Evolutionary conservation across 1,140 invertebrate species (phyloP), one percentile per base, ranked within the genome.

Genomic region (Lordiphosa clarofinis): DNA sequence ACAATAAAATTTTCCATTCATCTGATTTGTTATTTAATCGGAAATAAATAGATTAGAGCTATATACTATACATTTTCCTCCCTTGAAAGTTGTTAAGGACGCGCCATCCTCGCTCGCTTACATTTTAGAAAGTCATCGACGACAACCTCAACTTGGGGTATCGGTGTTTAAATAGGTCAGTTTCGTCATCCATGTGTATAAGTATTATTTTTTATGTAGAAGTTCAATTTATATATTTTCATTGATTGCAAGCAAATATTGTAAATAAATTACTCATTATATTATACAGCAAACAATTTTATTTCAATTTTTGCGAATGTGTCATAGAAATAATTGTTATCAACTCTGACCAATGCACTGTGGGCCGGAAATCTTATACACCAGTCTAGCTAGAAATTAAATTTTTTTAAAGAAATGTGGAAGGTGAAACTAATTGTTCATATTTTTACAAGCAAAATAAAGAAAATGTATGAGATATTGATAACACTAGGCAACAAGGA

Each of bases 101-200:
- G 8, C 8, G 6, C 2, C 6, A 8, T 31, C 7, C 6, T 44
- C 8, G 6, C 1, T 28, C 31, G 11, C 7, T 28, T 0, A 28
- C 28, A 33, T 10, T 46, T 12, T 24, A n/a, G 10, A 21, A 44
- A 12, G 10, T 43, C n/a, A 43, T 31, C 9, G 12, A 19, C 31
- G 9, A 10, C 12, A 28, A 15, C n/a, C 15, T 37, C 21, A 21
- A 37, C 31, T 11, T 50, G 31, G 15, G 35, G 39, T 56, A 43
- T 56, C 24, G 56, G 48, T 49, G 21, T 10, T 56, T 43, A 57
- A 57, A 57, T 69, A 65, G 66, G 66, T 69, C 66, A 64, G 56
- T 64, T 55, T 24, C 47, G 12, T 8, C n/a, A 15, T 13, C 11
- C 10, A 44, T 4, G n/a, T 28, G 12, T 21, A 24, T 31, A 33